These are phyloP conservation scores for Drosophila affinis DNA, from an alignment of 2,888 invertebrate species.

Conservation along the genomic window DNA sequence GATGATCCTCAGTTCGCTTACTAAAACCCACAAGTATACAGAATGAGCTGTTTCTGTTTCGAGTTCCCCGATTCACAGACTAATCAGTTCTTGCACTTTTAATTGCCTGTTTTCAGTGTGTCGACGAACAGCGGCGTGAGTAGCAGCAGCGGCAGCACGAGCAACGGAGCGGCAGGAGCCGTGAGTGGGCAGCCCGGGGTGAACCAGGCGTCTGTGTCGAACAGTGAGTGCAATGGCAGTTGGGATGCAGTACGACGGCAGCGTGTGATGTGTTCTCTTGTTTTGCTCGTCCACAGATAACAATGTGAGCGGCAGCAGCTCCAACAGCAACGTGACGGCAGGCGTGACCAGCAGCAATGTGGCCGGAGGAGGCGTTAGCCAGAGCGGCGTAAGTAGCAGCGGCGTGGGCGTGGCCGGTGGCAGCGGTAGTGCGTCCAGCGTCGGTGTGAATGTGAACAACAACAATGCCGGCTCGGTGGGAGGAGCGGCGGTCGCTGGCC, in stretches of 20 bases:
- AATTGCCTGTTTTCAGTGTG: conserved; percentile 68
- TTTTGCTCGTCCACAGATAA: conserved; percentile 57
- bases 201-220: conserved; percentile 76
- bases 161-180: conserved; percentile 72
- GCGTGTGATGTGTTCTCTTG: neutral
- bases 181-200: conserved; percentile 77
- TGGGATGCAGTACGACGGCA: neutral
- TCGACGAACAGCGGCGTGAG: conserved; percentile 81
- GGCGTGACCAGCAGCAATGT: conserved; percentile 70
- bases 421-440: conserved; percentile 59
- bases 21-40: neutral
- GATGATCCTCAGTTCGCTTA: neutral
- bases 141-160: conserved; percentile 79
- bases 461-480: conserved; percentile 77
- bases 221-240: conserved; percentile 71
- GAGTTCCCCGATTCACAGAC: neutral
- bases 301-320: conserved; percentile 73
- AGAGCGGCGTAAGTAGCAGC: conserved; percentile 67
- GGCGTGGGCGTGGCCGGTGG: conserved; percentile 62
- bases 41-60: neutral
- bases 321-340: conserved; percentile 64
- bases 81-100: conserved; percentile 1
- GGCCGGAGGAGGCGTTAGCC: conserved; percentile 54
- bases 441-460: conserved; percentile 52
- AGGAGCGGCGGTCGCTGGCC: conserved; percentile 70